Evolutionary conservation across 2,113 vertebrate genomes (phyloP).

Genomic region (Terrapene triunguis): DNA sequence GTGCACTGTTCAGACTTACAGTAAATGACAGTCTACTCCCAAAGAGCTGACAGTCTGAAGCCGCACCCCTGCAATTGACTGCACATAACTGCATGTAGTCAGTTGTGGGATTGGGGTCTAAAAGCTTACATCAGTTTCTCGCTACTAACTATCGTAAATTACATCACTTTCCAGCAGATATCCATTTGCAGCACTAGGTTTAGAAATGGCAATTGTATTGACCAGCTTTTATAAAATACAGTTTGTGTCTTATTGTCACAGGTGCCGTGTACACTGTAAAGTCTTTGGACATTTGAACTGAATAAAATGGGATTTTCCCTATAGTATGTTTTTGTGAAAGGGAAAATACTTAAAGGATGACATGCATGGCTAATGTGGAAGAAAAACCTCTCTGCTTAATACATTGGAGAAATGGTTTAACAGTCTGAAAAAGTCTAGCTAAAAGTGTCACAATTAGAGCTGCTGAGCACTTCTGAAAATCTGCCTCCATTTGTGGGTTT

Average conservation of each 20-base stretch:
- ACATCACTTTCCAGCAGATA: neutral
- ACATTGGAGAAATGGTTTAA: neutral
- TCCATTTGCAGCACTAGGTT: neutral
- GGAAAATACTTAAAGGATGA: neutral
- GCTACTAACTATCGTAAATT: neutral
- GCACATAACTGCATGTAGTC: fast-evolving
- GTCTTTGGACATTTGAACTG: neutral
- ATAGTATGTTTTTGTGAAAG: neutral
- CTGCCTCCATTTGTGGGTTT: neutral
- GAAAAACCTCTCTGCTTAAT: neutral
- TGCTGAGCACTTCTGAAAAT: neutral
- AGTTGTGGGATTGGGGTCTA: neutral
- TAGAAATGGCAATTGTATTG: neutral
- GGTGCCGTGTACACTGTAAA: neutral
- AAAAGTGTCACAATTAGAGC: neutral
- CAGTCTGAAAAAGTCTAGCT: neutral
- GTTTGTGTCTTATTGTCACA: fast-evolving
- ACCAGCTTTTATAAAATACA: neutral
- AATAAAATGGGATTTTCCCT: neutral
- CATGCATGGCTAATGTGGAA: neutral
- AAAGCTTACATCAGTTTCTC: neutral
- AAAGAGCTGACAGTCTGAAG: neutral
- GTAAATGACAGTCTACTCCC: neutral
- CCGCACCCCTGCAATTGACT: neutral
- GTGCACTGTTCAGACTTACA: neutral